These are phyloP conservation scores for Teleiodes luculella DNA, from an alignment of 2,888 invertebrate species.

Conservation along the genomic window DNA sequence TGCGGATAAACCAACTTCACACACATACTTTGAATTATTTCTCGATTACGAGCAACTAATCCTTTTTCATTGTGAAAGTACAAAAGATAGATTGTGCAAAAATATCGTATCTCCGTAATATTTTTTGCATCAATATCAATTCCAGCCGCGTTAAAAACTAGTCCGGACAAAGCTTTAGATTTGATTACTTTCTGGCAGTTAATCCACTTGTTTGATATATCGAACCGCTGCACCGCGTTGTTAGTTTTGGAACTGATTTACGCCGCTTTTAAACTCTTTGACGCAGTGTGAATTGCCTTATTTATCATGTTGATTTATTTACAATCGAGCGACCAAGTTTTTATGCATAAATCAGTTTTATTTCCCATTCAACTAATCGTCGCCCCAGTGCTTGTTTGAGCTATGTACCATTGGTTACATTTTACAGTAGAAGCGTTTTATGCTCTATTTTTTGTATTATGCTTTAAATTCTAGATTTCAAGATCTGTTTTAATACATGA, in stretches of 20 bases:
- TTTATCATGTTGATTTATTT: background rate
- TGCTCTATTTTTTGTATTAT: too few species aligned
- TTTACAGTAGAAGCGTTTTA: too few species aligned
- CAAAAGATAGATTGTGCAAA: too few species aligned
- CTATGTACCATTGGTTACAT: too few species aligned
- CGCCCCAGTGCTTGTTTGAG: too few species aligned
- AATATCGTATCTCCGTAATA: background rate
- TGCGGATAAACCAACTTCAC: too few species aligned
- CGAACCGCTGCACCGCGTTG: background rate
- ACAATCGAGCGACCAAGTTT: background rate
- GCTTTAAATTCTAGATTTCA: too few species aligned
- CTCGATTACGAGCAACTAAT: too few species aligned
- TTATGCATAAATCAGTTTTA: background rate
- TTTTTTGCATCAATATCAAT: background rate
- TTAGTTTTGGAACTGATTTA: slow-evolving; percentile 5
- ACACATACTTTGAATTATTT: too few species aligned
- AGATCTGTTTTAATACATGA: too few species aligned
- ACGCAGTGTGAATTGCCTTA: background rate
- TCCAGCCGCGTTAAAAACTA: background rate
- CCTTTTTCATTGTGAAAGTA: too few species aligned
- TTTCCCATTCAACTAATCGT: background rate
- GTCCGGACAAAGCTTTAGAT: background rate
- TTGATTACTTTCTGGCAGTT: slow-evolving; percentile 12
- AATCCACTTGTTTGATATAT: slow-evolving; percentile 9
- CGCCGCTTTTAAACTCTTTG: slow-evolving; percentile 4